Evolutionary conservation across 2,797 vertebrate genomes (phyloP).

Genomic region (Triplophysa bombifrons): DNA sequence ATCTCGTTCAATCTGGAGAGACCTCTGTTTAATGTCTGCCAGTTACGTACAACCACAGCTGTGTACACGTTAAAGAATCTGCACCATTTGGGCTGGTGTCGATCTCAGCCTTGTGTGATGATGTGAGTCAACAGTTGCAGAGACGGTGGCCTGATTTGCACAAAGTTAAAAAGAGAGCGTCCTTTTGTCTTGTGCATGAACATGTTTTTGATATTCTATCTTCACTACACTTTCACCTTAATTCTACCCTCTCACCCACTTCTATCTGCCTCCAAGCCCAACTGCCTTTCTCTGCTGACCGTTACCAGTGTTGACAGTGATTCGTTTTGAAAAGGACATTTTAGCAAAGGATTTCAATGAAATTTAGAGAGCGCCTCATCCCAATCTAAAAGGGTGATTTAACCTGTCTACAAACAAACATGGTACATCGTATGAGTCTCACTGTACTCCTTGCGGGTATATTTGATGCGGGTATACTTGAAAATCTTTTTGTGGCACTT

Average conservation of each 20-base stretch:
- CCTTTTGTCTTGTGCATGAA: not conserved
- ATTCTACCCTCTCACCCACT: conserved; percentile 14
- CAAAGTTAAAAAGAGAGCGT: not conserved
- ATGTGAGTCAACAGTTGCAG: conserved; percentile 2
- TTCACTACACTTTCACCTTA: conserved; percentile 3
- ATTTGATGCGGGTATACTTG: too few species aligned
- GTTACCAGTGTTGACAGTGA: conserved; percentile 75
- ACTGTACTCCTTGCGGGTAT: too few species aligned
- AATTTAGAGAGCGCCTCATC: conserved; percentile 63
- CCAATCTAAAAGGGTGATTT: not conserved
- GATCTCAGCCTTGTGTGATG: conserved; percentile 22
- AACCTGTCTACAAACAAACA: not conserved
- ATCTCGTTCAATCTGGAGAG: conserved; percentile 66
- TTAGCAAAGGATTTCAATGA: conserved; percentile 77
- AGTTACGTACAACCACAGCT: conserved; percentile 43
- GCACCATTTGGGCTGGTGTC: conserved; percentile 36
- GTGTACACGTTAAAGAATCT: conserved; percentile 36
- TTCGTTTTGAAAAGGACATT: conserved; percentile 84
- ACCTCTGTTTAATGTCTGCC: conserved; percentile 55
- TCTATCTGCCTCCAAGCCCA: conserved; percentile 49
- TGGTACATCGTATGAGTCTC: not conserved
- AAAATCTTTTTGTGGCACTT: too few species aligned
- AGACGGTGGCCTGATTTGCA: conserved; percentile 4
- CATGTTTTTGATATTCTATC: conserved; percentile 3
- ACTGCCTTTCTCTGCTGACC: conserved; percentile 45